Evolutionary conservation across 2,888 invertebrate genomes (phyloP), one percentile per base, ranked within the genome.

Genomic region (Pheosia gnoma): DNA sequence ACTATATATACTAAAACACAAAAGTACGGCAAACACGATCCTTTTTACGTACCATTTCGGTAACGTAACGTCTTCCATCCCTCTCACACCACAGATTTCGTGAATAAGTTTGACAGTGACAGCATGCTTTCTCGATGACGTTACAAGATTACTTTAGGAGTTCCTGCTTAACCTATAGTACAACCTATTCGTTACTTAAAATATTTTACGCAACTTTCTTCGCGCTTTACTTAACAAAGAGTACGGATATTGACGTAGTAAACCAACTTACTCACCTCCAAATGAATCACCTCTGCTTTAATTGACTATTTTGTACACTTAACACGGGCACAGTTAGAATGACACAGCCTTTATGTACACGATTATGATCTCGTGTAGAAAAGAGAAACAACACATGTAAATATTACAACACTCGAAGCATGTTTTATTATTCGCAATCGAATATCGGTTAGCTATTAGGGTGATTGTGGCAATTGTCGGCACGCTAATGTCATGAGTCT

Each of bases 401-500:
- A 71, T 68, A 59, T 71, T 65, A 62, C 57, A 64, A 69, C 68
- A 75, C 76, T 76, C 62, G 25, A 58, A 65, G 64, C 58, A 63
- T 73, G 64, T 71, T 68, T 66, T 67, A 65, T 66, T 66, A 68
- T 70, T 72, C 63, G 72, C 80, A 83, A 83, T 83, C 77, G 82
- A 80, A 78, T 81, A 77, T 82, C 78, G 72, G 79, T 72, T 67
- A 70, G 72, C 71, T 75, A 68, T 70, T 72, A 66, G 68, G 63
- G 71, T 68, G 77, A 76, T 76, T 74, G 74, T 62, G 65, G 67
- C 78, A 79, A 79, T 79, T 75, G 79, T 65, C 61, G 66, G 25
- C 85, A 87, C 87, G 88, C 86, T 84, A 87, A 88, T 88, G 87
- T 83, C 87, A 86, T 77, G 74, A 66, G 72, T 39, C 73, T 71